Conservation (phyloP, 2,113 vertebrate species). For the Tachycineta bicolor region DNA sequence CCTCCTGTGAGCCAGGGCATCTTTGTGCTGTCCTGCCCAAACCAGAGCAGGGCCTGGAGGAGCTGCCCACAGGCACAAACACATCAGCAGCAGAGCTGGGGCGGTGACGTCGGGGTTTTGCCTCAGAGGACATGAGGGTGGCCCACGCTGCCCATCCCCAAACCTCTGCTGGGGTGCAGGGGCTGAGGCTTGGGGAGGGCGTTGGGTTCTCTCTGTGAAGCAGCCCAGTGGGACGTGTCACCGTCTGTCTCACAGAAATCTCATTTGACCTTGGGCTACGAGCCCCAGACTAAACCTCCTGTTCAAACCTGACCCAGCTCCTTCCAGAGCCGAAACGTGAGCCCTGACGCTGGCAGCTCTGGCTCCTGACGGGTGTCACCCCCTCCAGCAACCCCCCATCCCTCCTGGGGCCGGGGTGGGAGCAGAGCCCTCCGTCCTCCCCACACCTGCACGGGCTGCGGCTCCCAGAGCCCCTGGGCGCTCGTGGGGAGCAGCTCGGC, state of each 20-base stretch:
- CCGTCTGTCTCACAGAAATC: slow-evolving; percentile 44
- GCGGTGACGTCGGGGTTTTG: accelerated
- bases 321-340: slow-evolving; percentile 69
- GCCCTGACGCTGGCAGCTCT: slow-evolving; percentile 64
- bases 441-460: slow-evolving; percentile 51
- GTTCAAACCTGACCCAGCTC: slow-evolving; percentile 66
- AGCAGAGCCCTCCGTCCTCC: slow-evolving; percentile 2
- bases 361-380: slow-evolving; percentile 45
- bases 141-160: neutral
- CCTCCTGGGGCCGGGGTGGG: slow-evolving; percentile 66
- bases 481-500: slow-evolving; percentile 53
- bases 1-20: neutral
- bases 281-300: slow-evolving; percentile 55
- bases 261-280: slow-evolving; percentile 55
- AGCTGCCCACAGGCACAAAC: neutral
- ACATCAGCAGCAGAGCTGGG: neutral
- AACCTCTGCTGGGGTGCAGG: neutral
- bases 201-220: neutral
- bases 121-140: neutral
- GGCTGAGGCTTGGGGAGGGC: neutral
- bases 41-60: neutral
- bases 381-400: slow-evolving; percentile 60
- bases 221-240: neutral
- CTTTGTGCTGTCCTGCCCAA: neutral
- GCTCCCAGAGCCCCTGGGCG: slow-evolving; percentile 74